phyloP scores from a whole-genome alignment of 30 jellyfish, hydroid and myxozoan species.

The Aurelia sp. region DNA sequence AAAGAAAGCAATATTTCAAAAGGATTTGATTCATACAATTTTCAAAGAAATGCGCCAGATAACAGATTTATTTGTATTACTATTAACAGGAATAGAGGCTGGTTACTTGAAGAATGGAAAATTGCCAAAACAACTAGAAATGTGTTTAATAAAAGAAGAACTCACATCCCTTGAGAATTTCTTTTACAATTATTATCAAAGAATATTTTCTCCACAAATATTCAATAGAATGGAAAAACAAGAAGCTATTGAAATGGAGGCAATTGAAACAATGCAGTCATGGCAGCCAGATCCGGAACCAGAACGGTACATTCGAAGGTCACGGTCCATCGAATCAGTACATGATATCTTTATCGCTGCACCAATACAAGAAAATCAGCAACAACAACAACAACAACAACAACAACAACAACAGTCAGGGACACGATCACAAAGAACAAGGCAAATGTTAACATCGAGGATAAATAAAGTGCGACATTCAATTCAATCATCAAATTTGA shows the following conservation, averaged over 20 bases:
- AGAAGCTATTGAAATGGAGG: constrained; percentile 32
- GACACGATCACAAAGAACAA: constrained; percentile 16
- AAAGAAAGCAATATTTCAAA: constrained; percentile 66
- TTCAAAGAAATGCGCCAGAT: constrained; percentile 83
- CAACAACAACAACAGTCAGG: neutral
- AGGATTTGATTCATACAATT: constrained; percentile 70
- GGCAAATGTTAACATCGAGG: constrained; percentile 14
- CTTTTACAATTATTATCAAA: constrained; percentile 74
- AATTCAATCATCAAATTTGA: constrained; percentile 19
- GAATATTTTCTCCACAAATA: constrained; percentile 84
- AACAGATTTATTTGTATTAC: constrained; percentile 83
- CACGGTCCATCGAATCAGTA: constrained; percentile 29
- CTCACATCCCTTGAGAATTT: constrained; percentile 73
- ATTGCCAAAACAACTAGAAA: constrained; percentile 80
- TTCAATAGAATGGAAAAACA: constrained; percentile 12
- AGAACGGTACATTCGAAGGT: constrained; percentile 7
- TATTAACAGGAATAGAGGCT: constrained; percentile 91
- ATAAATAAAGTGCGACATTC: constrained; percentile 16
- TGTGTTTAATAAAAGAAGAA: constrained; percentile 79
- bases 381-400: neutral
- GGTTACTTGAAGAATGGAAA: constrained; percentile 56
- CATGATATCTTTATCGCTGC: neutral
- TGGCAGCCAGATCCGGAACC: constrained; percentile 31
- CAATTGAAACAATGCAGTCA: constrained; percentile 31
- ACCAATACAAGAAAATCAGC: neutral